These are phyloP conservation scores for Meteorus sp. DNA, from an alignment of 1,140 invertebrate genomes.

Conservation along the genomic window DNA sequence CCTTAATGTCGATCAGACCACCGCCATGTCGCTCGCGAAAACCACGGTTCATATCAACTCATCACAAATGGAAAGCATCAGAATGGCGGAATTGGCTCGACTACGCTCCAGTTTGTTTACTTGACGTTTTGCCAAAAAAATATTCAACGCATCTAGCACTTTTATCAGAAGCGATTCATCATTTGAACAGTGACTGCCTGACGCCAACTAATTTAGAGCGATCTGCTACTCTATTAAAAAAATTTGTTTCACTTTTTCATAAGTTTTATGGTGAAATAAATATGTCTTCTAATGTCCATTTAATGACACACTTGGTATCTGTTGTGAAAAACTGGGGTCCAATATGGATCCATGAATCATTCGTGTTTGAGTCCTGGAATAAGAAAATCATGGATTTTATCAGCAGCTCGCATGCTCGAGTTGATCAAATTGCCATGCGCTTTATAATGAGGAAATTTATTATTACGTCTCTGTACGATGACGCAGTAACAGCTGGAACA, in stretches of 20 bases:
- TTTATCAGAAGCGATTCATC: neutral
- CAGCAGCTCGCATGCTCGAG: neutral
- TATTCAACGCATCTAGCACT: neutral
- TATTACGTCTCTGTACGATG: no score
- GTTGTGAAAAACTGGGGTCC: neutral
- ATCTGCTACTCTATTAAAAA: neutral
- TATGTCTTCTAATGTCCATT: slow-evolving; percentile 4
- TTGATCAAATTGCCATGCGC: neutral
- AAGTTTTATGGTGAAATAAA: neutral
- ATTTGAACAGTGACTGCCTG: neutral
- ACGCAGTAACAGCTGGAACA: no score
- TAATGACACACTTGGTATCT: neutral
- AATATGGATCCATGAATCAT: neutral
- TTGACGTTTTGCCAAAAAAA: neutral
- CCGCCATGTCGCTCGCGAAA: slow-evolving; percentile 2
- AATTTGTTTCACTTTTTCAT: neutral
- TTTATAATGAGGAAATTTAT: no score
- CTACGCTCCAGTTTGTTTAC: neutral
- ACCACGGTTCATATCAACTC: neutral
- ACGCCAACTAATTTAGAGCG: neutral
- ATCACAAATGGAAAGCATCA: slow-evolving; percentile 4
- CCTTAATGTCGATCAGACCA: neutral
- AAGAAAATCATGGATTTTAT: slow-evolving; percentile 3
- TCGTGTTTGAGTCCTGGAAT: slow-evolving; percentile 1
- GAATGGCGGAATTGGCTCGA: slow-evolving; percentile 16